Conservation (phyloP, 2,113 vertebrate genomes). For the Platycercus adscitus region DNA sequence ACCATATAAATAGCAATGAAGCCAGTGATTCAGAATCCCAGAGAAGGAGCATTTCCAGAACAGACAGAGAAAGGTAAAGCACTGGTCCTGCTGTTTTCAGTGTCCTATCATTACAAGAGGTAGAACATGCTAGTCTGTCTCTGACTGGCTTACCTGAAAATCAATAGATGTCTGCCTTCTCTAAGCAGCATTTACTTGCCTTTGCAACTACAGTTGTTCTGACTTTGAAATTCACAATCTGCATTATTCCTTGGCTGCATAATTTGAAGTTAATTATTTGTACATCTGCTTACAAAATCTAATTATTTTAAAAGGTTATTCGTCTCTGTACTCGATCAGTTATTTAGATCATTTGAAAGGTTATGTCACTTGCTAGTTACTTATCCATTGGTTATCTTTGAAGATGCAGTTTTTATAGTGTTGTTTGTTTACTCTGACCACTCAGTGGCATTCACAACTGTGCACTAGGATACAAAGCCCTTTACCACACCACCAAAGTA, state of each 20-base stretch:
- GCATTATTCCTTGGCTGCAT: constrained; percentile 2
- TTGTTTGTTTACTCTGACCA: not conserved
- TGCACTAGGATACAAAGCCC: not conserved
- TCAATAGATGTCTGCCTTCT: not conserved
- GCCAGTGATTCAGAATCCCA: not conserved
- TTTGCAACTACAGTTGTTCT: not conserved
- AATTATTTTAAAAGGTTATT: constrained; percentile 41
- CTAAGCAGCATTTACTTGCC: not conserved
- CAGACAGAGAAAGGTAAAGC: not conserved
- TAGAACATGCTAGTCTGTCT: not conserved
- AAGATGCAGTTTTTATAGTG: not conserved
- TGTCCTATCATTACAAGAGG: not conserved
- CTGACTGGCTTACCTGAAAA: not conserved
- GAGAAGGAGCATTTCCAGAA: not conserved
- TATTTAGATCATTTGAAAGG: not conserved
- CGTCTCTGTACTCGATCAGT: not conserved
- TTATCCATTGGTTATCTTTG: not conserved
- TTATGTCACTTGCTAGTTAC: constrained; percentile 1
- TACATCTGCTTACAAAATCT: constrained; percentile 40
- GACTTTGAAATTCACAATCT: not conserved
- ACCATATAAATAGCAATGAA: not conserved
- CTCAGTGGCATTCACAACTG: not conserved
- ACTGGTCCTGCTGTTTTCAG: not conserved
- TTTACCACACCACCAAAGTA: not conserved
- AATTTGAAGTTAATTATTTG: constrained; percentile 60